Percentiles rank a stretch among this genome's conserved stretches.
Evolutionary conservation across 1,140 invertebrate species (phyloP).

Genomic region (Papilio polytes): DNA sequence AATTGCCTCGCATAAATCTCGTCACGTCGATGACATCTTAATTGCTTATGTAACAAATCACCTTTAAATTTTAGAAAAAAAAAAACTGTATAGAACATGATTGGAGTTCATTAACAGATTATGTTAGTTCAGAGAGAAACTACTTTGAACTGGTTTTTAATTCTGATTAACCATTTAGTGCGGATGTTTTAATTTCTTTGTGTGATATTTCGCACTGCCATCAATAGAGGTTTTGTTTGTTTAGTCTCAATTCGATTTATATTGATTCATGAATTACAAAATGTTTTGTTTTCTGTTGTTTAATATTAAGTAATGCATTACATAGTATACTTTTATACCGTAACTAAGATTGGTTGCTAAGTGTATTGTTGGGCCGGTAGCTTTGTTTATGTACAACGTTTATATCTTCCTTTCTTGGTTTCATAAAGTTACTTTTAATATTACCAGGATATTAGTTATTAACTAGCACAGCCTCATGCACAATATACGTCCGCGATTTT

Average conservation of each 20-base stretch:
- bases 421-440: not conserved
- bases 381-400: not conserved
- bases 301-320: no score
- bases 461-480: not conserved
- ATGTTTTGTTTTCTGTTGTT: no score
- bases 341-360: not conserved
- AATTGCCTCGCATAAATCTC: conserved; percentile 78
- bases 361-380: not conserved
- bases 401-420: conserved; percentile 18
- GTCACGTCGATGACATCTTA: conserved; percentile 76
- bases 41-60: conserved; percentile 71
- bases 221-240: no score
- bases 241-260: no score
- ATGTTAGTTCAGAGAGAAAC: conserved; percentile 9
- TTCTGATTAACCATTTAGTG: conserved; percentile 10
- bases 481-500: conserved; percentile 20
- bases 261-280: no score
- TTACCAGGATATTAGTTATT: conserved; percentile 20
- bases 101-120: conserved; percentile 24
- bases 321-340: not conserved
- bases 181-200: conserved; percentile 1
- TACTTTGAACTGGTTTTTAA: conserved; percentile 16
- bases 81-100: conserved; percentile 35
- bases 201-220: not conserved
- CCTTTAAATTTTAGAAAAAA: conserved; percentile 49